Conservation (phyloP, 2,888 invertebrate species). For the Brachypalpus laphriformis region DNA sequence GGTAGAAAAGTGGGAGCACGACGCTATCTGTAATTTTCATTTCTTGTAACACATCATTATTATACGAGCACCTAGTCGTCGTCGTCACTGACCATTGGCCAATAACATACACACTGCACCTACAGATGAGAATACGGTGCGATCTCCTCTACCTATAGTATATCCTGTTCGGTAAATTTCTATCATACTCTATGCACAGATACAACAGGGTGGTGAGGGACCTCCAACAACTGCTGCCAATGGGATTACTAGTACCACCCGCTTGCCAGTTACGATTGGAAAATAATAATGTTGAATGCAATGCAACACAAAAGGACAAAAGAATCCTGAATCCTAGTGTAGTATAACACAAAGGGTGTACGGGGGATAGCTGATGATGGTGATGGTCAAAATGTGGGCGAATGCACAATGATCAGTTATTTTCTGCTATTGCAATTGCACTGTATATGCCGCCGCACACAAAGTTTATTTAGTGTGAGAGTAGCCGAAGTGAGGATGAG, state of each 20-base stretch:
- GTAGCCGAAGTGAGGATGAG: slow-evolving; percentile 19
- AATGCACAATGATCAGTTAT: slow-evolving; percentile 68
- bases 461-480: slow-evolving; percentile 58
- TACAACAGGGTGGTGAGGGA: slow-evolving; percentile 11
- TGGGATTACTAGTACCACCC: slow-evolving; percentile 51
- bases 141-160: slow-evolving; percentile 11
- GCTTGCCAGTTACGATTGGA: slow-evolving; percentile 66
- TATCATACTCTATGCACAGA: slow-evolving; percentile 62
- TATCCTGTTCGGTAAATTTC: slow-evolving; percentile 38
- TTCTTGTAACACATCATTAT: slow-evolving; percentile 42
- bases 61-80: not conserved
- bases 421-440: slow-evolving; percentile 54
- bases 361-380: slow-evolving; percentile 11
- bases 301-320: slow-evolving; percentile 67
- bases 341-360: not conserved
- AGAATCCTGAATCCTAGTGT: slow-evolving; percentile 43
- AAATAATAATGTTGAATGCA: slow-evolving; percentile 74
- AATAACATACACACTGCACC: slow-evolving; percentile 27
- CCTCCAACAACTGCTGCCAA: not conserved
- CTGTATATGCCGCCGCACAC: slow-evolving; percentile 52
- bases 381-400: slow-evolving; percentile 43
- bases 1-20: slow-evolving; percentile 30
- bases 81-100: slow-evolving; percentile 40
- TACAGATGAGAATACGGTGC: slow-evolving; percentile 7
- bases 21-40: slow-evolving; percentile 31